Base-by-base conservation (phyloP, 2,113 vertebrate species). In the Semicossyphus pulcher region DNA sequence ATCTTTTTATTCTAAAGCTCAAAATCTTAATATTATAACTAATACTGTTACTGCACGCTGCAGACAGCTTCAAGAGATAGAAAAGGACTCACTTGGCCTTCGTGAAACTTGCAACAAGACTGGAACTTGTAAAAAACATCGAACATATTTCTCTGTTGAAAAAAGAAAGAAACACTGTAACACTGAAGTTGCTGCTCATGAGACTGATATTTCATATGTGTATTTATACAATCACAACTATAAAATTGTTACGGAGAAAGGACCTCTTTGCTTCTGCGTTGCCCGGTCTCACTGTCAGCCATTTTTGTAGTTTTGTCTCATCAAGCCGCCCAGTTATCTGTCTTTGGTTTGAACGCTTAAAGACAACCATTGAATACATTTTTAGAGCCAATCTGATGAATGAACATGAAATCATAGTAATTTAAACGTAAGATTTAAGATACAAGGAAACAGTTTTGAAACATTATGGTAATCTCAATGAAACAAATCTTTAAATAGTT, bases 41-140 rank as follows among this genome's bases (percentile, higher is more conserved):
- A 3, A 37, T 23, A n/a, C n/a, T n/a, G n/a, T n/a, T n/a, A n/a
- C n/a, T n/a, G n/a, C n/a, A 21, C 9, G 36, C 44, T 2, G 32
- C 10, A 60, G 15, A 37, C 36, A 37, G 36, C 36, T 41, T 18
- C 2, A n/a, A 16, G 14, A 4, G 18, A 16, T 2, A 15, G 29
- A 32, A 39, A 45, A 56, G n/a, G 18, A 77, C 83, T 87, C 80
- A 92, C 92, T 57, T 60, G 12, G 74, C 41, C 62, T 89, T 92
- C 8, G 87, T 89, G 72, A 93, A 93, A 73, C 86, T 87, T 20
- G 89, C 87, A 37, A 94, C 91, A 26, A 93, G 86, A 74, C 89
- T 92, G 54, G 93, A 90, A 79, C 80, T 77, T 28, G 93, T 90
- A 1, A 63, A 54, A 79, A 94, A 92, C 64, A 88, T 84, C 0